Evolutionary conservation across 1,140 invertebrate genomes (phyloP), one percentile per base, ranked within the genome.

Genomic region (Brachionus asplanchnoidis): DNA sequence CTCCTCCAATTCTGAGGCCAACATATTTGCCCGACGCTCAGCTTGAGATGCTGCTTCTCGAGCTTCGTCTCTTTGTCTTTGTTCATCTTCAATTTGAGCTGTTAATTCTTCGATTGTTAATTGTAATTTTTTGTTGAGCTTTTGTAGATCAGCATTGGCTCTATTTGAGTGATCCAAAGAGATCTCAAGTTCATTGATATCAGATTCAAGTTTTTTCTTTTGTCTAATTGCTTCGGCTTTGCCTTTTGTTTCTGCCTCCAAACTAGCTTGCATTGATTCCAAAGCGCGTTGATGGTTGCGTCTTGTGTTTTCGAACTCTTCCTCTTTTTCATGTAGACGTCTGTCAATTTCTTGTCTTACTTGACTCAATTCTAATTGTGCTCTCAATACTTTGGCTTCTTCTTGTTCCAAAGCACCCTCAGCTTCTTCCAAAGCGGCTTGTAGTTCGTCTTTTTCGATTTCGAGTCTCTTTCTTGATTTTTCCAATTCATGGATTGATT

Each of bases 61-160:
- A 87, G 95, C 95, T 90, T 99, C 97, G 88, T 98, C 96, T 86
- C 97, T 94, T 70, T 95, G 95, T 85, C 96, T 93, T 90, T 97
- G 95, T 92, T 99, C 97, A 89, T 99, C 97, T 89, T 99, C 97
- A 85, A 98, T 92, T 85, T 95, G 94, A 85, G 88, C 96, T 95
- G 92, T 98, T 98, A 90, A 97, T 94, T 91, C 99, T 98, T 97
- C 97, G 99, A 90, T 99, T 97, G 90, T 99, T 97, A 86, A 99
- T 93, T 98, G 96, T 92, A 97, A 96, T 90, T 91, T 91, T 92
- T 99, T 99, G 91, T 98, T 96, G 92, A 95, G 97, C 93, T 98
- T 99, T 91, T 99, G 97, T 86, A 96, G 94, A 90, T 99, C 97
- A 88, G 95, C 95, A 89, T 97, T 98, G 87, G 95, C 95, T 26